Conservation (phyloP, 2,888 invertebrate genomes). For the Rhogogaster chlorosoma region DNA sequence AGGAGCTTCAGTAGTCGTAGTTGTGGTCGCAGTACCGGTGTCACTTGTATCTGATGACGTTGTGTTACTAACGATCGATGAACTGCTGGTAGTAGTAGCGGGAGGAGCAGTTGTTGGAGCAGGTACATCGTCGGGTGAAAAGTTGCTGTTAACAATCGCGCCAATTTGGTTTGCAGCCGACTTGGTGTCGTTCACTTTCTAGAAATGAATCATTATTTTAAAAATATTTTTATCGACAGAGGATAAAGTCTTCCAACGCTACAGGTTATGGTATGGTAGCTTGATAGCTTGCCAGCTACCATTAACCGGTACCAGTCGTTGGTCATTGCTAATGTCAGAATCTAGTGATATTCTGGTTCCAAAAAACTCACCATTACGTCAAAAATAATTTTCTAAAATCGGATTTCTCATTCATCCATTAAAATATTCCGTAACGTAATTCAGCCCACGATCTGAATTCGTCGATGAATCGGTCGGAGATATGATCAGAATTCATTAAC, state of each 20-base stretch:
- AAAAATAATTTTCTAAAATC: background rate
- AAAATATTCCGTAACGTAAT: background rate
- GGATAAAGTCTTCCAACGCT: background rate
- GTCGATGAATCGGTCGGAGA: background rate
- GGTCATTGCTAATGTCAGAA: background rate
- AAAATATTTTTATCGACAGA: conserved; percentile 9
- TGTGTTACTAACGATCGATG: background rate
- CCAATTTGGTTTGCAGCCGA: conserved; percentile 78
- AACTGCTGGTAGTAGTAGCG: conserved; percentile 53
- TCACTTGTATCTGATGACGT: conserved; percentile 39
- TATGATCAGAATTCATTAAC: background rate
- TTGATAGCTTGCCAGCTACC: background rate
- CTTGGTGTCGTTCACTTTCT: conserved; percentile 79
- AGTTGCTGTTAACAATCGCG: conserved; percentile 75
- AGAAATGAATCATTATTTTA: conserved; percentile 59
- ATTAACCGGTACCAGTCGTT: background rate
- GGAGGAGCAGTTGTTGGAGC: background rate
- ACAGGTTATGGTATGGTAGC: too few relatives aligned
- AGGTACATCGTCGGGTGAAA: conserved; percentile 73
- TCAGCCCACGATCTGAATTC: background rate
- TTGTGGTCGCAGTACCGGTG: conserved; percentile 69
- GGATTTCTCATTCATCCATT: background rate
- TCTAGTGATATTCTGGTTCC: background rate
- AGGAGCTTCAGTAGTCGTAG: conserved; percentile 73
- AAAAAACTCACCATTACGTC: background rate